Evolutionary conservation across 2,888 invertebrate species (phyloP), one percentile per base, ranked within the genome.

Genomic region (Deilephila elpenor): DNA sequence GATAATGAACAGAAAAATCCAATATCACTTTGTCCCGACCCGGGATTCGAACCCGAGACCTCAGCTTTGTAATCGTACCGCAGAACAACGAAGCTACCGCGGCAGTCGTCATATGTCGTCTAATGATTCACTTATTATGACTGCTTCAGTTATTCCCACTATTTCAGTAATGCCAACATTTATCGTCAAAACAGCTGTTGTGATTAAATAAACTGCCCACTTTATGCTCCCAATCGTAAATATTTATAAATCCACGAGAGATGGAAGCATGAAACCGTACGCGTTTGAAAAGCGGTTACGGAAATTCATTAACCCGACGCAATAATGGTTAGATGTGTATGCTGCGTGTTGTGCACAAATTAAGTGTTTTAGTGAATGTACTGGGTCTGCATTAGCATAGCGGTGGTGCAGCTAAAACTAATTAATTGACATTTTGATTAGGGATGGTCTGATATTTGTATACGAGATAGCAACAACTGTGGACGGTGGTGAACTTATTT

Each of bases 241-340:
- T 73, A 73, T 67, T 59, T 64, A 73, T 67, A 73, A 67, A 73
- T 67, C 64, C 59, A 8, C 67, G 62, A 56, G 56, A 56, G 11
- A 73, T 62, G 37, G 71, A 17, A 19, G 60, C 60, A 71, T 71
- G 59, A 71, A 71, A 71, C 60, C 44, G 44, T 60, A 71, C 44
- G 71, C 11, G 59, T 44, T 60, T 44, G 71, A 60, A 71, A 61
- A 61, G 71, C 70, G 73, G 73, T 62, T 71, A 71, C 61, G 56
- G 71, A 71, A 73, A 73, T 73, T 73, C 73, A 73, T 73, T 73
- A 73, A 59, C 61, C 17, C 61, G n/a, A 34, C 59, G 71, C 73
- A 73, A 62, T 73, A 62, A 71, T 71, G 73, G 71, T 71, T 62
- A 62, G 37, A 61, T 73, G 71, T 73, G 70, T 19, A 62, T 73